Evolutionary conservation across 2,888 invertebrate species (phyloP), one percentile per base, ranked within the genome.

Genomic region (Tenthredo notha): DNA sequence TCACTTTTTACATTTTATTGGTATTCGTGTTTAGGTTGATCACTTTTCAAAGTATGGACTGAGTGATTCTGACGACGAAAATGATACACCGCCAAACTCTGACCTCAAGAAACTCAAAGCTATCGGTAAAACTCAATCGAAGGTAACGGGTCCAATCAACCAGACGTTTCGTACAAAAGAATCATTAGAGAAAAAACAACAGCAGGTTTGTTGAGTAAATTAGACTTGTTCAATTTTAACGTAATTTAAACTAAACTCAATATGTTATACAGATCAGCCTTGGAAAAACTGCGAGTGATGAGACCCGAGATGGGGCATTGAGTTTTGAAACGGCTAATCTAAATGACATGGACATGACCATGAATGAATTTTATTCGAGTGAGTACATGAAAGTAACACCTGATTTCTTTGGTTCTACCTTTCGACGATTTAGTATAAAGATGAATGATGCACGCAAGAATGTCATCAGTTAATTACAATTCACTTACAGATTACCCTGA

Each of bases 11-110:
- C 47, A 50, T 29, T 21, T 25, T 21, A 18, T 82, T 43, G n/a
- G n/a, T 82, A 9, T 9, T 43, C 43, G 9, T n/a, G 54, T 88
- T 1, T 91, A 96, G 96, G 98, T 98, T 74, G 97, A 98, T 85
- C 99, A 99, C 93, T 99, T 99, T 93, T 98, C 98, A 21, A 98
- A 98, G 91, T 99, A 99, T 92, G 98, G 98, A 0, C 94, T 98
- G 2, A 96, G 96, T 12, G 98, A 98, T 88, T 97, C 98, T 0
- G 98, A 98, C 87, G 98, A 98, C 85, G 98, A 98, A 4, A 97
- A 97, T 50, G 85, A 94, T 93, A 43, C 85, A 91, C 89, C 94
- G 91, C 87, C 90, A 91, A 43, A 91, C 67, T 88, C 88, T 88
- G 88, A 92, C 61, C 85, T 87, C 18, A 89, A 88, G 33, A 88